Percentiles rank a stretch among this genome's conserved stretches.
phyloP scores from a whole-genome alignment of 2,888 invertebrate genomes.

The Athalia rosae region DNA sequence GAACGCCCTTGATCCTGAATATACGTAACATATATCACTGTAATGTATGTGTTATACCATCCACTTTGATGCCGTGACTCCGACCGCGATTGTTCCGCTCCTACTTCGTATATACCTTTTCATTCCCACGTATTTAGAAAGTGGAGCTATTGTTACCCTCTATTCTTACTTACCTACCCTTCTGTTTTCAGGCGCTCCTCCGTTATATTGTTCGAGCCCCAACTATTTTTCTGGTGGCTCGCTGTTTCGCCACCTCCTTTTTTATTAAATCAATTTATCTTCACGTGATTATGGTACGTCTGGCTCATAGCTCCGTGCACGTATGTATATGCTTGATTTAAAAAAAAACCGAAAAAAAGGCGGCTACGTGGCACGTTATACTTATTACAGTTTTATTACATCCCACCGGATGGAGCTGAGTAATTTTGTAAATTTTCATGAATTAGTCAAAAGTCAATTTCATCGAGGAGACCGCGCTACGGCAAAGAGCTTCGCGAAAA shows the following conservation, averaged over 20 bases:
- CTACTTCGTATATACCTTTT: neutral
- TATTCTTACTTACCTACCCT: constrained; percentile 19
- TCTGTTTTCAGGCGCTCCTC: constrained; percentile 11
- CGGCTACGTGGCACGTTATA: too few relatives aligned
- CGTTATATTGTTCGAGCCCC: neutral
- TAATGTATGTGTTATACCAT: neutral
- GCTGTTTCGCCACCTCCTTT: neutral
- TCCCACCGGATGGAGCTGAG: too few relatives aligned
- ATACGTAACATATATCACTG: neutral
- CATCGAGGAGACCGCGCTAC: too few relatives aligned
- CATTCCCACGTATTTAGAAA: constrained; percentile 19
- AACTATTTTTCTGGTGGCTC: neutral
- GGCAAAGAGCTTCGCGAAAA: too few relatives aligned
- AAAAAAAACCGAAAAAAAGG: neutral
- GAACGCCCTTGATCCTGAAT: constrained; percentile 16
- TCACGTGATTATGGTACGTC: neutral
- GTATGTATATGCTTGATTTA: neutral
- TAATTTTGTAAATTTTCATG: too few relatives aligned
- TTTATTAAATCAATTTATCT: constrained; percentile 6
- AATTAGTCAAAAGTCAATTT: too few relatives aligned
- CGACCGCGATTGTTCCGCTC: constrained; percentile 2
- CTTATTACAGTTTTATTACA: too few relatives aligned
- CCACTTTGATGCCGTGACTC: constrained; percentile 20
- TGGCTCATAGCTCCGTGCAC: neutral
- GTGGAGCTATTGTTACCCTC: constrained; percentile 16